Evolutionary conservation across 2,797 vertebrate genomes (phyloP).

Genomic region (Siniperca undulata): DNA sequence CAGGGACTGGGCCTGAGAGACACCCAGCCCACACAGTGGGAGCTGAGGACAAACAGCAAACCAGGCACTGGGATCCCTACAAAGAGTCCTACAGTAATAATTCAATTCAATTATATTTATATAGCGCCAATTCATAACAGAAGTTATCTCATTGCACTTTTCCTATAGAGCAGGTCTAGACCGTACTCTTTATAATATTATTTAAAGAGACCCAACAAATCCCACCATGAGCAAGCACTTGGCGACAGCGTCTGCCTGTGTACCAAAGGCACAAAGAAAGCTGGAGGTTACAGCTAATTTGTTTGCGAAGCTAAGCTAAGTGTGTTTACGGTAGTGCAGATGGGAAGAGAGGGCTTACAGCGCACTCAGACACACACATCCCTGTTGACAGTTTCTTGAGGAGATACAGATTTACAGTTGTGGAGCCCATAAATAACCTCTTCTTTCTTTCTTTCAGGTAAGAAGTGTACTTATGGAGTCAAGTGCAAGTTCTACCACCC

Average conservation of each 20-base stretch:
- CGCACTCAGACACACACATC: slow-evolving; percentile 4
- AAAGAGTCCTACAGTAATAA: not conserved
- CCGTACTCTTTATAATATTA: no score
- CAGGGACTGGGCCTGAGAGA: not conserved
- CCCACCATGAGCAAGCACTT: no score
- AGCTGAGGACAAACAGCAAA: not conserved
- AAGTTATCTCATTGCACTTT: no score
- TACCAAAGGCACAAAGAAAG: slow-evolving; percentile 9
- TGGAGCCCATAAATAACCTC: slow-evolving; percentile 6
- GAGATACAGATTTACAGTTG: slow-evolving; percentile 10
- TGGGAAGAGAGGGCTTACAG: not conserved
- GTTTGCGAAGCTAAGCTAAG: slow-evolving; percentile 28
- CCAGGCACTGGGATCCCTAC: slow-evolving; percentile 11
- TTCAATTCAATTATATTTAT: no score
- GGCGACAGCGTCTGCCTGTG: not conserved
- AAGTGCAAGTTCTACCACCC: slow-evolving; percentile 95
- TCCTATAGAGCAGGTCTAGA: no score
- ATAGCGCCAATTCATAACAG: no score
- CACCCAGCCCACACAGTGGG: not conserved
- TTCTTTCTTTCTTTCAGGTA: slow-evolving; percentile 80
- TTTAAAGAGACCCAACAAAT: no score
- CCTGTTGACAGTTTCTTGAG: slow-evolving; percentile 14
- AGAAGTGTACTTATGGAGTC: slow-evolving; percentile 93
- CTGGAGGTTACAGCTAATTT: slow-evolving; percentile 29
- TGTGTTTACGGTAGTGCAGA: slow-evolving; percentile 24